A percentile compares a stretch with the other conserved stretches of the same genome.
phyloP scores from a whole-genome alignment of 2,113 vertebrate species.

The Corvus moneduloides region DNA sequence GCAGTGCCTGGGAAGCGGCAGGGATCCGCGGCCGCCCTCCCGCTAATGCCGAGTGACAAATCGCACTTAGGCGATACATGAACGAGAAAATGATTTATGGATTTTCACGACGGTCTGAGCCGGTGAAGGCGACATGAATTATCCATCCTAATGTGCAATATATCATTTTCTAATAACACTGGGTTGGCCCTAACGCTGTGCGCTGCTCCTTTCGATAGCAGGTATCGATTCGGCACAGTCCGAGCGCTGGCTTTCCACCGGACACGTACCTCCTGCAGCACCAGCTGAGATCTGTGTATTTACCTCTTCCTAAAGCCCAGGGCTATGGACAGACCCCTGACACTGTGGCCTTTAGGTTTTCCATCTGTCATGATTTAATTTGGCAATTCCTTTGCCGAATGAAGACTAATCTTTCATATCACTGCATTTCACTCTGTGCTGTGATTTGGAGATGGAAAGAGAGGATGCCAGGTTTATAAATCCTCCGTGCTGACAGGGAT shows the following conservation, averaged over 20 bases:
- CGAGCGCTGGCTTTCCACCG: conserved; percentile 29
- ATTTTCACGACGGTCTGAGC: conserved; percentile 71
- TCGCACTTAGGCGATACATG: conserved; percentile 72
- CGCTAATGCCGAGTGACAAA: conserved; percentile 72
- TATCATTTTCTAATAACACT: conserved; percentile 79
- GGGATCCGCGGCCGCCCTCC: conserved; percentile 31
- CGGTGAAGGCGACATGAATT: conserved; percentile 78
- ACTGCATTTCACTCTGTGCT: background rate
- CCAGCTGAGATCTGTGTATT: conserved; percentile 10
- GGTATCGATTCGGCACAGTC: conserved; percentile 64
- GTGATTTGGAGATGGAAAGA: conserved; percentile 36
- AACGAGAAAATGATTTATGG: conserved; percentile 80
- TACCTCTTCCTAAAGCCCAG: conserved; percentile 12
- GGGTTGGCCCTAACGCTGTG: conserved; percentile 28
- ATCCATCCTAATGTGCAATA: conserved; percentile 72
- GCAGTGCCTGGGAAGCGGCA: conserved; percentile 60
- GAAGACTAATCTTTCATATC: conserved; percentile 20
- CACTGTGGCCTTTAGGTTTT: conserved; percentile 8
- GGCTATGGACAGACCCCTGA: background rate
- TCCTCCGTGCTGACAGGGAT: background rate
- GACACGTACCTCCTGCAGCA: background rate
- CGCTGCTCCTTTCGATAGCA: conserved; percentile 46
- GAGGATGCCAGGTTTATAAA: conserved; percentile 25
- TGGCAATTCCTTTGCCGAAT: background rate
- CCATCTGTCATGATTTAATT: conserved; percentile 57